Conservation (phyloP, 2,888 invertebrate genomes). For the Synergus itoensis region DNA sequence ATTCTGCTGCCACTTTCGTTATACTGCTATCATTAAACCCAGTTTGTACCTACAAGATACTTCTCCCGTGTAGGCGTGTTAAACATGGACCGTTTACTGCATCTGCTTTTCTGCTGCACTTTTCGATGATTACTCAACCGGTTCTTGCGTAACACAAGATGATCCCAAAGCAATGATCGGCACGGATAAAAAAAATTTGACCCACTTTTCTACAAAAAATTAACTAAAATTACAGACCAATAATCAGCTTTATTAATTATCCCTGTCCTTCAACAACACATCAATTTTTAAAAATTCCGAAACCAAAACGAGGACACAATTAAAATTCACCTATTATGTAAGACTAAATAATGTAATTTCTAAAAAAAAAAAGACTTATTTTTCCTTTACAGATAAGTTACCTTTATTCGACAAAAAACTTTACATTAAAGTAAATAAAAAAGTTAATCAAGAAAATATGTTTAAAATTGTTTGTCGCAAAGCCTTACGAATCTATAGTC, state of each 20-base stretch:
- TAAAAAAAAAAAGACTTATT: neutral
- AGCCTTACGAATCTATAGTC: neutral
- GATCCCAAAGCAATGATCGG: slow-evolving; percentile 18
- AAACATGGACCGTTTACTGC: slow-evolving; percentile 7
- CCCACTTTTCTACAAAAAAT: neutral
- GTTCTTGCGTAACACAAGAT: slow-evolving; percentile 2
- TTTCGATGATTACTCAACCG: slow-evolving; percentile 31
- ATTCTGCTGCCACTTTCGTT: slow-evolving; percentile 28
- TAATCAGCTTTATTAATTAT: neutral
- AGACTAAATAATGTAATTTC: neutral
- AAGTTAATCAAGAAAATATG: slow-evolving; percentile 11
- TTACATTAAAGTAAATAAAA: slow-evolving; percentile 18
- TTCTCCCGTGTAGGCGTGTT: slow-evolving; percentile 17
- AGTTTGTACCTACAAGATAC: neutral
- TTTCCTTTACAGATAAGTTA: slow-evolving; percentile 39
- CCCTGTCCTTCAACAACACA: neutral
- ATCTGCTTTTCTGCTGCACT: slow-evolving; percentile 31
- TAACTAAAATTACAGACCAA: neutral
- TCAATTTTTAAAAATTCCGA: neutral
- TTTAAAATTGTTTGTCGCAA: slow-evolving; percentile 20
- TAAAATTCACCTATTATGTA: neutral
- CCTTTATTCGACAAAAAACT: slow-evolving; percentile 35
- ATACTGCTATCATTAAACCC: slow-evolving; percentile 2
- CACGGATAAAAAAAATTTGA: neutral
- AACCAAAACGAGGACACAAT: neutral